A percentile compares a stretch with the other conserved stretches of the same genome.
These are phyloP conservation scores for Araneus ventricosus DNA, from an alignment of 1,140 invertebrate genomes.

Conservation along the genomic window DNA sequence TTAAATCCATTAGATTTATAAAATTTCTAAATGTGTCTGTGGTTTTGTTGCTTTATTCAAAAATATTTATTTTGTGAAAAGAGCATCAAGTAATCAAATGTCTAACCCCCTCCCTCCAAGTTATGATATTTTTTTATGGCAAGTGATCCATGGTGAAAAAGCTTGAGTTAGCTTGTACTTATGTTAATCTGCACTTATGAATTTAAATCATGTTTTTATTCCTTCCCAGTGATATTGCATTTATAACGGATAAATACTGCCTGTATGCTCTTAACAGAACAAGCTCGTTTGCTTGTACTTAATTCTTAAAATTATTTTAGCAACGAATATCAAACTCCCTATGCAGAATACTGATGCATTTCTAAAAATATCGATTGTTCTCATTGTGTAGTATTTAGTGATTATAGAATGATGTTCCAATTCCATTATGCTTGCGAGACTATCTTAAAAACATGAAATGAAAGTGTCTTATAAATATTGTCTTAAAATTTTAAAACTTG, in stretches of 20 bases:
- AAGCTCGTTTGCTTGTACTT: background rate
- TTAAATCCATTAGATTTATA: too few relatives aligned
- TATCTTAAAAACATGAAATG: background rate
- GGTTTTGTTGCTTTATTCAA: too few relatives aligned
- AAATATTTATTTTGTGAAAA: background rate
- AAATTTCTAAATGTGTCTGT: too few relatives aligned
- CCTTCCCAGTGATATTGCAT: background rate
- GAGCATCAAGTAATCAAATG: background rate
- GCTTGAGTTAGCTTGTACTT: background rate
- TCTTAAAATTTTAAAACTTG: background rate
- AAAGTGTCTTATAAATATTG: conserved; percentile 7
- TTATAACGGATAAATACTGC: background rate
- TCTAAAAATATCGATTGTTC: conserved; percentile 1
- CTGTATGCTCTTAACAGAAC: background rate
- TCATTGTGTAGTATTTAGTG: background rate
- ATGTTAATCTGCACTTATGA: background rate
- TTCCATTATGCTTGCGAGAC: conserved; percentile 4
- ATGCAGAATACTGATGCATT: background rate
- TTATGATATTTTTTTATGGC: background rate
- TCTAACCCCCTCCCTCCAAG: background rate
- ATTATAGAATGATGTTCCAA: background rate
- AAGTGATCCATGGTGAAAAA: background rate
- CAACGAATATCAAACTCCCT: background rate
- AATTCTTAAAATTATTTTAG: background rate
- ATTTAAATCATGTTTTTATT: background rate